A percentile compares a stretch with the other conserved stretches of the same genome.
Conservation (phyloP, 35 echinoderm and acorn worm species). For the Ophioderma brevispina region DNA sequence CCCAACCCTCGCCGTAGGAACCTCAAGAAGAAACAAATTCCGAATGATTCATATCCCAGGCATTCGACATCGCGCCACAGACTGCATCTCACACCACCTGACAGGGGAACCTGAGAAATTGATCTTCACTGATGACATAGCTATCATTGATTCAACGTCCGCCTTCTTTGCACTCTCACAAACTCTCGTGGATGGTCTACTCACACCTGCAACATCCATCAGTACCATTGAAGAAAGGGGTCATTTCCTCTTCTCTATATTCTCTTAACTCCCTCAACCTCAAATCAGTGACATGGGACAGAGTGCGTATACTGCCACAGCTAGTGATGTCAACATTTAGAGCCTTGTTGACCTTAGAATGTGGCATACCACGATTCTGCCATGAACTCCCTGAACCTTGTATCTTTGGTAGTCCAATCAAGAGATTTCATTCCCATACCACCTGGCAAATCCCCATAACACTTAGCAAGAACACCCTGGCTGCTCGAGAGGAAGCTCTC, state of each 20-base stretch:
- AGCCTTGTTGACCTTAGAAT: not conserved
- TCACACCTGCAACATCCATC: not conserved
- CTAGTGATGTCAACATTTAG: not conserved
- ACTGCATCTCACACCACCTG: conserved; percentile 1
- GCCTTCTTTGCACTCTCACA: not conserved
- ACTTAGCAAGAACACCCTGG: conserved; percentile 28
- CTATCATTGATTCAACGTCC: not conserved
- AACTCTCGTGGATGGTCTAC: not conserved
- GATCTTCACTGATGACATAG: not conserved
- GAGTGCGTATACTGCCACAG: not conserved
- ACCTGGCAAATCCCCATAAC: conserved; percentile 30
- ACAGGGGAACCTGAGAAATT: not conserved
- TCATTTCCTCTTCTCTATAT: not conserved
- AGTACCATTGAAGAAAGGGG: not conserved
- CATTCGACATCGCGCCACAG: not conserved
- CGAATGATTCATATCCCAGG: not conserved
- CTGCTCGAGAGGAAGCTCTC: conserved; percentile 14
- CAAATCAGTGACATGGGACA: not conserved
- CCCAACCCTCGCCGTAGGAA: conserved; percentile 53
- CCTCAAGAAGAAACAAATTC: conserved; percentile 27
- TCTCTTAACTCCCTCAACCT: not conserved
- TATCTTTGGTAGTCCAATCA: conserved; percentile 38
- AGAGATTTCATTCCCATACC: conserved; percentile 46
- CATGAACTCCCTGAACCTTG: not conserved
- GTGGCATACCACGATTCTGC: conserved; percentile 23